These are phyloP conservation scores for Tetragonula carbonaria DNA, from an alignment of 2,888 invertebrate genomes.

Conservation along the genomic window DNA sequence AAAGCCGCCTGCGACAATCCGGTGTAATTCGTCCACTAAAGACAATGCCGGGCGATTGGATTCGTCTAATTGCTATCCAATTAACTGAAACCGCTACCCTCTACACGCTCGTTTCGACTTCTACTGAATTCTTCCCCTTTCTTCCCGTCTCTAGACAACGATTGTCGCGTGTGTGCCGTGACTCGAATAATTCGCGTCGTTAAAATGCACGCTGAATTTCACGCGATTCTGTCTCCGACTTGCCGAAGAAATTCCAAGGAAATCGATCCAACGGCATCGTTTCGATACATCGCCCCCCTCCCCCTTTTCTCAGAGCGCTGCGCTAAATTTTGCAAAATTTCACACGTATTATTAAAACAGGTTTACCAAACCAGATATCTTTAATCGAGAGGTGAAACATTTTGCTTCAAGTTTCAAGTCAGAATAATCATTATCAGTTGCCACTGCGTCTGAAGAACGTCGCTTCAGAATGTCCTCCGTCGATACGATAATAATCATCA, in stretches of 20 bases:
- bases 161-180: conserved; percentile 20
- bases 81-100: conserved; percentile 58
- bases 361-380: no score
- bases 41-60: conserved; percentile 38
- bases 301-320: neutral
- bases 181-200: conserved; percentile 43
- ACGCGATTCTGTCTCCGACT: neutral
- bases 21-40: conserved; percentile 52
- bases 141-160: neutral
- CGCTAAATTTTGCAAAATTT: no score
- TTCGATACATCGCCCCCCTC: no score
- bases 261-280: no score
- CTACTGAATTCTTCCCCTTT: neutral
- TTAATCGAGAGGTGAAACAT: no score
- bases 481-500: no score
- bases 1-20: conserved; percentile 24
- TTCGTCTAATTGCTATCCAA: conserved; percentile 65
- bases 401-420: no score
- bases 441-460: no score
- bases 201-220: conserved; percentile 7
- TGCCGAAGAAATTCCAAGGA: no score
- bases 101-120: neutral
- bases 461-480: no score
- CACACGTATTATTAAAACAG: no score
- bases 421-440: no score